Evolutionary conservation across 2,113 vertebrate species (phyloP), one percentile per base, ranked within the genome.

Genomic region (Callocephalon fimbriatum): DNA sequence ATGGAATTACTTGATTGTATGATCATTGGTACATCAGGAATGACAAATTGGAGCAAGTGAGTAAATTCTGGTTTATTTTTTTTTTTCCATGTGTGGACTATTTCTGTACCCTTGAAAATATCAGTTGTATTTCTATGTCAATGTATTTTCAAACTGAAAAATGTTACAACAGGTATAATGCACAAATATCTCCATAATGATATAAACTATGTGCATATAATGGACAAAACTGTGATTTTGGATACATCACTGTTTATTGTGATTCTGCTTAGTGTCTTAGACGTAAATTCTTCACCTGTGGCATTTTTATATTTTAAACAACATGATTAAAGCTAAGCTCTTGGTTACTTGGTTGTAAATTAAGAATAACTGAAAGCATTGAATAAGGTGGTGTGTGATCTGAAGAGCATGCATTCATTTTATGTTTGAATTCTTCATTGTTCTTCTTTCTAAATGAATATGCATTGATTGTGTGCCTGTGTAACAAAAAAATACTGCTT

Each of bases 41-140:
- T 45, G 54, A 66, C 27, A 79, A 38, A 50, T 35, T 25, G 19
- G 23, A 63, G 70, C 19, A 67, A 86, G 32, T 61, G 83, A 71
- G 16, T 81, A 76, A 72, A n/a, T 80, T 95, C 51, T 23, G 37
- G 37, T 63, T 15, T 15, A 3, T 63, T n/a, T 58, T 25, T 20
- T 25, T 20, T 59, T 9, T 27, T 23, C 31, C 44, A 5, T 45
- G 2, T 54, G 9, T 88, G 50, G 51, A 72, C 50, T 73, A 11
- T 87, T 90, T 80, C 50, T 75, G 12, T 95, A 45, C 14, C 66
- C 67, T 63, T 92, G 31, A 88, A 96, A 82, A 72, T 83, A 76
- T 53, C 87, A 54, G n/a, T 50, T 11, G 11, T 59, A 10, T 94
- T 95, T 95, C 50, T 83, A 15, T 53, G 62, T n/a, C 37, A n/a